A percentile compares a stretch with the other conserved stretches of the same genome.
Conservation (phyloP, 2,113 vertebrate species). For the Notarius lentiginosus region DNA sequence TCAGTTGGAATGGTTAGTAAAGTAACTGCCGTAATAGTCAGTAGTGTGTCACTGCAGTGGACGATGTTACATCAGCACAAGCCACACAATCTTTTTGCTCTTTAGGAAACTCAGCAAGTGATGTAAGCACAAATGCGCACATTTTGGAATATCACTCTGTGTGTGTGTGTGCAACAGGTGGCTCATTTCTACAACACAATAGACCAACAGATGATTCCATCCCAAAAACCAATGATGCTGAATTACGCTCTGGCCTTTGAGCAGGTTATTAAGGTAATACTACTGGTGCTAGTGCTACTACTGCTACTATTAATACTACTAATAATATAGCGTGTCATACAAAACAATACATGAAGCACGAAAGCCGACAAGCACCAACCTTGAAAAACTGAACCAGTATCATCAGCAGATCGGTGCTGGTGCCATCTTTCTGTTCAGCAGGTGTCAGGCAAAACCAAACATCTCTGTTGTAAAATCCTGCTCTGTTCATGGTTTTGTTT, state of each 20-base stretch:
- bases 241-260: constrained; percentile 92
- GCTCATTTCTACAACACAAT: constrained; percentile 99
- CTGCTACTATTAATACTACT: background rate
- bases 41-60: background rate
- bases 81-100: background rate
- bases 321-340: background rate
- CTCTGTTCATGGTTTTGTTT: too few relatives aligned
- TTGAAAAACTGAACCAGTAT: too few relatives aligned
- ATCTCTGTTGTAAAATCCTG: too few relatives aligned
- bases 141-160: background rate
- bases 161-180: constrained; percentile 73
- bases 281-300: background rate
- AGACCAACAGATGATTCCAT: constrained; percentile 97
- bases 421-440: too few relatives aligned
- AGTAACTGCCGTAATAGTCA: background rate
- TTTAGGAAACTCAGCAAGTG: background rate
- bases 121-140: too few relatives aligned
- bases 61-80: background rate
- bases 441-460: too few relatives aligned
- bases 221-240: constrained; percentile 97
- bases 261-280: constrained; percentile 91
- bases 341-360: too few relatives aligned
- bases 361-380: too few relatives aligned
- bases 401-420: too few relatives aligned
- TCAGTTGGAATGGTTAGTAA: background rate